phyloP scores from a whole-genome alignment of 1,140 invertebrate species.

The Acromyrmex echinatior region DNA sequence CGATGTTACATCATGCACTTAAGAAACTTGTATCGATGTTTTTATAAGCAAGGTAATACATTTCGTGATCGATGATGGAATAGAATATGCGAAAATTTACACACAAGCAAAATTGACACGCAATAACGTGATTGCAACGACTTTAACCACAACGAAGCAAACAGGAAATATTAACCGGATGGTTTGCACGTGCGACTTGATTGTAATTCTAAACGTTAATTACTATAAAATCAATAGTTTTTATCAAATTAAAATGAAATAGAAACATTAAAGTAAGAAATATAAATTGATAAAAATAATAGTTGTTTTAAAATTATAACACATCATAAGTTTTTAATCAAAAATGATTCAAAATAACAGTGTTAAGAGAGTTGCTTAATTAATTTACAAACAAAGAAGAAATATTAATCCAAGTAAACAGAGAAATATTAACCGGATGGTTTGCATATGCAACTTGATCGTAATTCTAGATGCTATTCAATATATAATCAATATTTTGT shows the following conservation, averaged over 20 bases:
- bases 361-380: background rate
- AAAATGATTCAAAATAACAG: background rate
- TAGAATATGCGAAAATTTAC: conserved; percentile 23
- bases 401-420: conserved; percentile 1
- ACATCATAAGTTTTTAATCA: background rate
- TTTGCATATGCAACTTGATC: conserved; percentile 19
- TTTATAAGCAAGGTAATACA: conserved; percentile 7
- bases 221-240: background rate
- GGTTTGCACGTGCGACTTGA: conserved; percentile 11
- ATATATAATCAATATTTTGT: background rate
- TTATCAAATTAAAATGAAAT: background rate
- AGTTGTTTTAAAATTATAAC: background rate
- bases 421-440: conserved; percentile 36
- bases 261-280: background rate
- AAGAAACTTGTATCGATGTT: conserved; percentile 25
- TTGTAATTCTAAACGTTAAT: background rate
- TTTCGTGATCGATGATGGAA: conserved; percentile 30
- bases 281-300: background rate
- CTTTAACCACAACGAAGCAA: conserved; percentile 20
- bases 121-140: conserved; percentile 26
- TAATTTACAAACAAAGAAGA: background rate
- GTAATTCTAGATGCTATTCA: background rate
- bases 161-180: conserved; percentile 45
- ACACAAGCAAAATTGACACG: conserved; percentile 19
- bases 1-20: conserved; percentile 8